These are phyloP conservation scores for Trachemys scripta DNA, from an alignment of 2,113 vertebrate genomes.

Conservation along the genomic window DNA sequence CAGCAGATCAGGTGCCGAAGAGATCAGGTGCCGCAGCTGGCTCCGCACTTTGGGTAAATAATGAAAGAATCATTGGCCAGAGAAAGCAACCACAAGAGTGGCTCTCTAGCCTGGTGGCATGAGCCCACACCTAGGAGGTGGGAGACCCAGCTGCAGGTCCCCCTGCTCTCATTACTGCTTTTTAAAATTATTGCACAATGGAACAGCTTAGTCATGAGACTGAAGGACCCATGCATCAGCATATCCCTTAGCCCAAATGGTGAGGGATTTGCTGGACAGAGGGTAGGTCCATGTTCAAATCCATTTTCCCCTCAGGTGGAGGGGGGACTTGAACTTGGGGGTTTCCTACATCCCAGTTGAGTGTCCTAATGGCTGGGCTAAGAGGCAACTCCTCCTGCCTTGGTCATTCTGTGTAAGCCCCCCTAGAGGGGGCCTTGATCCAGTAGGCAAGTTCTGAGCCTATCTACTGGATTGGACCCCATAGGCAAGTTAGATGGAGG, in stretches of 20 bases:
- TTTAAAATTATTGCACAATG: too few species aligned
- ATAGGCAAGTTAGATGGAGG: neutral
- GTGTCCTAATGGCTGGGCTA: neutral
- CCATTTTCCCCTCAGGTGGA: neutral
- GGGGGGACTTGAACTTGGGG: neutral
- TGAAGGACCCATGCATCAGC: too few species aligned
- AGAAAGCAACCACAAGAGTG: neutral
- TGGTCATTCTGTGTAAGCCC: neutral
- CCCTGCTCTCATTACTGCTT: too few species aligned
- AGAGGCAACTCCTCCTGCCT: neutral
- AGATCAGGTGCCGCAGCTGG: too few species aligned
- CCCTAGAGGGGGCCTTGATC: neutral
- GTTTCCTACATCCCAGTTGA: neutral
- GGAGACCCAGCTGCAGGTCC: too few species aligned
- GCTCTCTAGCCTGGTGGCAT: too few species aligned
- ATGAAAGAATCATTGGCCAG: neutral
- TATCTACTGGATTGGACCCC: neutral
- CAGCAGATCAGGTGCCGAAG: too few species aligned
- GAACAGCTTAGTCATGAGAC: too few species aligned
- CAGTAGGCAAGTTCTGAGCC: neutral
- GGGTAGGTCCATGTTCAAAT: neutral
- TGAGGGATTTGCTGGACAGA: neutral
- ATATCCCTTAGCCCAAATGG: too few species aligned
- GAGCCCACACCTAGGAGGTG: too few species aligned
- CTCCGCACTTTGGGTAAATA: neutral